Evolutionary conservation across 2,113 vertebrate species (phyloP), one percentile per base, ranked within the genome.

Genomic region (Chlamydotis undulata): DNA sequence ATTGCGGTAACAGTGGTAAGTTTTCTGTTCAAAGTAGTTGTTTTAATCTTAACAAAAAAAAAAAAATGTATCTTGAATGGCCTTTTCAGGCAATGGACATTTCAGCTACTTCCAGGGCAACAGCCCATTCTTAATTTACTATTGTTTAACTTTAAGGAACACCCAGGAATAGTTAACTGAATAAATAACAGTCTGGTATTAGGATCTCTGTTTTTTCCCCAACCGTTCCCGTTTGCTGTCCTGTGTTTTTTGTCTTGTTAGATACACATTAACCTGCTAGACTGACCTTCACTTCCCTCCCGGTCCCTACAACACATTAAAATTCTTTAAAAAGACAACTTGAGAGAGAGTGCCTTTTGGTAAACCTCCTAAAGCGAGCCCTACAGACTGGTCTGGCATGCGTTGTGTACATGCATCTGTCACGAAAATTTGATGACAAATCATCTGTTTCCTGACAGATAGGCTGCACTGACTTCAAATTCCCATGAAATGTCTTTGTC

Each of bases 361-460:
- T 95, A 91, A 96, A 95, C 87, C 53, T 87, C 56, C 79, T 95
- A 90, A 90, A 49, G 9, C 35, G 11, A 93, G 89, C 57, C 77
- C 90, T 80, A 73, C 73, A 84, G 75, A 24, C 86, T 87, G 70
- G 69, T 96, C 96, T 82, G 81, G 91, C 91, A 94, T 84, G 90
- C 68, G 28, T 77, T 83, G 82, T 96, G 96, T 97, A 96, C 97
- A 97, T 90, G 77, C 81, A 94, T 93, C 88, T 94, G 87, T 80
- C 90, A 96, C 0, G 9, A 92, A 95, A 82, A 96, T 97, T 91
- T 97, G 94, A 94, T 96, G 95, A 97, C 91, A 97, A 97, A 95
- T 96, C 93, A 97, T 83, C 96, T 97, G 86, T 89, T 95, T 96
- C 94, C 93, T 96, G 91, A 97, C 82, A 87, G 89, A 97, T 94